Evolutionary conservation across 2,888 invertebrate genomes (phyloP), one percentile per base, ranked within the genome.

Genomic region (Nomada fucata): DNA sequence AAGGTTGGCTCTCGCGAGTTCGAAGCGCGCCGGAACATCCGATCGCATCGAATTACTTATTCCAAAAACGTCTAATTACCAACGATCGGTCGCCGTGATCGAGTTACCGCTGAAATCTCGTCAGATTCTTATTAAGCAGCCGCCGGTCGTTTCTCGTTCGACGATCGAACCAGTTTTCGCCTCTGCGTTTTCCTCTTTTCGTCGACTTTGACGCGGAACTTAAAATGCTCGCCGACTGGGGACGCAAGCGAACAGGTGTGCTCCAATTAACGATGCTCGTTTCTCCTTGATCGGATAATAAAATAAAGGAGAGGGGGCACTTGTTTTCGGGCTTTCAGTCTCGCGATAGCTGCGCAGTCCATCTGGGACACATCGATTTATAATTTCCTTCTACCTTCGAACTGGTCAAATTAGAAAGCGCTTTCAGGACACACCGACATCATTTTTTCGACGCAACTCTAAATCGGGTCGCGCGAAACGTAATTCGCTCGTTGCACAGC

Each of bases 31-130:
- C 42, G 29, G 11, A 36, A 36, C 53, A 23, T 36, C 20, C 53
- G 52, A 53, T 36, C 23, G 53, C 74, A 53, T 47, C 64, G 64
- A 42, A 29, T 76, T 64, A 52, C 11, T 10, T 52, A 15, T 10
- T 47, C 20, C 36, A 64, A 76, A 63, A 76, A 75, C 64, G 76
- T 59, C 76, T 59, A 57, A 76, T 76, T 75, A 59, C 47, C 55
- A n/a, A 13, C 20, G 23, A 72, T 47, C 68, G 68, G 60, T 60
- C 59, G n/a, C n/a, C 13, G 18, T 23, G 9, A 57, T 57, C 64
- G 53, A 20, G 57, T 73, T 50, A 61, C 9, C 70, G 53, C 26
- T 67, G 18, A 29, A 57, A 59, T 59, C 23, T 61, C 18, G 13
- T 42, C 68, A n/a, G 26, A 23, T 53, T n/a, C 44, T 55, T 76